phyloP scores from a whole-genome alignment of 2,797 vertebrate genomes.

The Karalla daura region DNA sequence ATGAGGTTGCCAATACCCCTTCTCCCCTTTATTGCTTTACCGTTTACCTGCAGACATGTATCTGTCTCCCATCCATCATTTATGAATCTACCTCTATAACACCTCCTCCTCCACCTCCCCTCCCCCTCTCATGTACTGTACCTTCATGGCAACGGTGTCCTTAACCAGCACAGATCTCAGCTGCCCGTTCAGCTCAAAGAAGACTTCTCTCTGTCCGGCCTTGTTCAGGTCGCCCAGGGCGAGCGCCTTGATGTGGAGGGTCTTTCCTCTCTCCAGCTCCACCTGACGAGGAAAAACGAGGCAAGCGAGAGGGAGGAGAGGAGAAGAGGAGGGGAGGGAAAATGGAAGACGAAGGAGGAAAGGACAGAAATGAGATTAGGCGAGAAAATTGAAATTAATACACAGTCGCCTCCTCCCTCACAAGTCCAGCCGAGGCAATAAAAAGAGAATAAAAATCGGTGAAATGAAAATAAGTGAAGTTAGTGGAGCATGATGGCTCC shows the following conservation, averaged over 20 bases:
- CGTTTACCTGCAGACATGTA: neutral
- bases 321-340: neutral
- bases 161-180: conserved; percentile 93
- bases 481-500: conserved; percentile 26
- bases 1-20: neutral
- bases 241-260: conserved; percentile 94
- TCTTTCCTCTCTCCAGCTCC: conserved; percentile 94
- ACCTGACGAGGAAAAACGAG: conserved; percentile 81
- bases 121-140: conserved; percentile 51
- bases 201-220: conserved; percentile 94
- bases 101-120: neutral
- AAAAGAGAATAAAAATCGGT: conserved; percentile 23
- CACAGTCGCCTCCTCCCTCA: conserved; percentile 13
- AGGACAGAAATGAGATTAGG: conserved; percentile 24
- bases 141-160: conserved; percentile 94
- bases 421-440: conserved; percentile 35
- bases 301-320: neutral
- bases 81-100: neutral
- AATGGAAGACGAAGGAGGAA: neutral
- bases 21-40: neutral
- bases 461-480: conserved; percentile 29
- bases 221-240: conserved; percentile 93
- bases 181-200: conserved; percentile 96
- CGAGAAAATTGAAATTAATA: conserved; percentile 42
- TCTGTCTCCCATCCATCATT: neutral